phyloP scores from a whole-genome alignment of 2,888 invertebrate genomes.

The Bembecia ichneumoniformis region DNA sequence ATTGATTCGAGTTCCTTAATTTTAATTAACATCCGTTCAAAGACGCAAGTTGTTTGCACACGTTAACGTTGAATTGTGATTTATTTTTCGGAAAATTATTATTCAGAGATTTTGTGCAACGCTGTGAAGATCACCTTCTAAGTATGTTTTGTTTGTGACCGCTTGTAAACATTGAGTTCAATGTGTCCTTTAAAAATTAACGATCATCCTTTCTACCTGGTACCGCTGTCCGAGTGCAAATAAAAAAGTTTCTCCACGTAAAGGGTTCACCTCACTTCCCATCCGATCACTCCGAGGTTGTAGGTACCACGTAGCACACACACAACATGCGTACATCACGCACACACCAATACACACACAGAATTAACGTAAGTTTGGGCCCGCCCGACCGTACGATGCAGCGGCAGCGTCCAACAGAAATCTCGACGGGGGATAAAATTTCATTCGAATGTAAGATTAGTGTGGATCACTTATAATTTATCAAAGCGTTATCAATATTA shows the following conservation, averaged over 20 bases:
- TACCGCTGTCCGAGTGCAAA: conserved; percentile 71
- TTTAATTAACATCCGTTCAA: too few relatives aligned
- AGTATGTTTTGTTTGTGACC: conserved; percentile 23
- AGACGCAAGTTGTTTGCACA: too few relatives aligned
- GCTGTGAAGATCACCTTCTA: conserved; percentile 12
- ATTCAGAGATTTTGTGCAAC: too few relatives aligned
- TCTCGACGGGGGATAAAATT: conserved; percentile 64
- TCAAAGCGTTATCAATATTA: too few relatives aligned
- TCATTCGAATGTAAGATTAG: conserved; percentile 46
- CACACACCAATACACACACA: conserved; percentile 1
- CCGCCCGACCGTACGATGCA: conserved; percentile 5
- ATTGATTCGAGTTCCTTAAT: too few relatives aligned
- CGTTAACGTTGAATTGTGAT: too few relatives aligned
- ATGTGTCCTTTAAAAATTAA: conserved; percentile 69
- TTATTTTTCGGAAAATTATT: too few relatives aligned
- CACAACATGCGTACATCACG: background rate
- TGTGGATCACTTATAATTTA: conserved; percentile 27
- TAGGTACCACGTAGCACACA: conserved; percentile 30
- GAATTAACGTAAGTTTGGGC: conserved; percentile 4
- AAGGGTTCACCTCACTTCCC: conserved; percentile 65
- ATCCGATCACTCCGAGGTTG: conserved; percentile 64
- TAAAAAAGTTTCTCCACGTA: conserved; percentile 71
- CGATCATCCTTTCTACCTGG: conserved; percentile 73
- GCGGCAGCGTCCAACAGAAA: conserved; percentile 56
- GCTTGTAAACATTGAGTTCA: conserved; percentile 46